Evolutionary conservation across 2,113 vertebrate species (phyloP).

Genomic region (Clupea harengus): DNA sequence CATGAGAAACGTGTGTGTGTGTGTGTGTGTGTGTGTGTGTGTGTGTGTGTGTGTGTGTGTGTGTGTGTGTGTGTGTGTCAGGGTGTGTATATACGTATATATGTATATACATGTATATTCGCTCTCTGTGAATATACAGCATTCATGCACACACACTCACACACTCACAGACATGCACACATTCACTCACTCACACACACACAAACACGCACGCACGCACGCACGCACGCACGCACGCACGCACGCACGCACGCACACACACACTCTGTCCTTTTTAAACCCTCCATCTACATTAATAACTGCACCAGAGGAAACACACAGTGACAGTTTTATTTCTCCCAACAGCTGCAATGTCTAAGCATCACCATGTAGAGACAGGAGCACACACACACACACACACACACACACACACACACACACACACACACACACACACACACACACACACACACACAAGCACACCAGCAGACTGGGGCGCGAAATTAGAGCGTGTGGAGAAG

Average conservation of each 20-base stretch:
- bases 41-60: not conserved
- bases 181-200: not conserved
- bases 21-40: conserved; percentile 29
- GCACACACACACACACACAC: not conserved
- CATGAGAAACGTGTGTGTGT: not conserved
- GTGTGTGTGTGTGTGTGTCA: too few relatives aligned
- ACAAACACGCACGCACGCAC: not conserved
- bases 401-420: not conserved
- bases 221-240: not conserved
- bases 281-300: not conserved
- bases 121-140: too few relatives aligned
- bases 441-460: not conserved
- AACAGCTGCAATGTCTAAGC: not conserved
- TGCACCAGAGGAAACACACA: not conserved
- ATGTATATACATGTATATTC: not conserved
- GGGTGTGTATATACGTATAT: not conserved
- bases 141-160: too few relatives aligned
- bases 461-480: not conserved
- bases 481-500: not conserved
- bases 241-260: not conserved
- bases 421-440: not conserved
- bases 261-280: not conserved
- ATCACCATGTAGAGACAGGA: not conserved
- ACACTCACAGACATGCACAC: not conserved
- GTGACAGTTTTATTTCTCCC: not conserved